Conservation (phyloP, 1,140 invertebrate genomes). For the Pentalonia nigronervosa region DNA sequence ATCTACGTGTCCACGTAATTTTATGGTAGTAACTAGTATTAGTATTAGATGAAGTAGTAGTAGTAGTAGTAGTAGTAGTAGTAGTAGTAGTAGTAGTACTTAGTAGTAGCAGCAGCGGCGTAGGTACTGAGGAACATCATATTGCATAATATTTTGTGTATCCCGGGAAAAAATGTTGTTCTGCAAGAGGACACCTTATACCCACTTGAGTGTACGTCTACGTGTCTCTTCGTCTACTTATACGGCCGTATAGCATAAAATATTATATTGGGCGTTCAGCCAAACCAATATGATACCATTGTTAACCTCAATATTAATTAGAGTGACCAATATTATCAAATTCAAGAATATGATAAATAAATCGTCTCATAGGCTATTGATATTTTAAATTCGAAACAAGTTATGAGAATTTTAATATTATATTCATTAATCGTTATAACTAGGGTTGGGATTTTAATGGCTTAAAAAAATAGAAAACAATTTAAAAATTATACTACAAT, state of each 20-base stretch:
- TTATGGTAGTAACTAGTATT: not conserved
- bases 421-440: no score
- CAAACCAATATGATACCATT: not conserved
- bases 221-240: not conserved
- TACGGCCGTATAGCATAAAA: not conserved
- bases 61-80: not conserved
- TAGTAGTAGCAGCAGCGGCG: not conserved
- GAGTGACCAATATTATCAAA: not conserved
- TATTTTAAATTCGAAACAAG: not conserved
- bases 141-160: not conserved
- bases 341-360: not conserved
- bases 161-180: not conserved
- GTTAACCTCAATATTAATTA: not conserved
- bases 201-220: no score
- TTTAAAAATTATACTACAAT: no score
- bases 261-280: not conserved
- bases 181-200: no score
- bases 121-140: not conserved
- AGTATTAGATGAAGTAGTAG: not conserved
- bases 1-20: not conserved
- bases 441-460: no score
- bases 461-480: no score
- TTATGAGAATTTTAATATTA: not conserved
- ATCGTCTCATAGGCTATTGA: not conserved
- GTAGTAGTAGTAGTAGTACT: not conserved